Conservation (phyloP, 2,888 invertebrate genomes). For the Acanthosepion pharaonis region DNA sequence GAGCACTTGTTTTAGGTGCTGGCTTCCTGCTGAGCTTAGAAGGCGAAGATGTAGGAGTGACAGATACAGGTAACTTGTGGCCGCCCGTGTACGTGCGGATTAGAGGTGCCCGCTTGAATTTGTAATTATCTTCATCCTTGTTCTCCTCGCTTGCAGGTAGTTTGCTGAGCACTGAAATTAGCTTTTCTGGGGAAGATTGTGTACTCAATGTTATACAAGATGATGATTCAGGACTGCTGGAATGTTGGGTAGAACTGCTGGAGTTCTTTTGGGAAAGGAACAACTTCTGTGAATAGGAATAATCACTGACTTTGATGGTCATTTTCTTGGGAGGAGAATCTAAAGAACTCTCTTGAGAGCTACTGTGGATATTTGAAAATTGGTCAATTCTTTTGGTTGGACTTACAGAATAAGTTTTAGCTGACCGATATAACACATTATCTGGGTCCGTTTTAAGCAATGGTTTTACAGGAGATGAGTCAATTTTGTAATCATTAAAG, state of each 20-base stretch:
- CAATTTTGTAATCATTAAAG: background rate
- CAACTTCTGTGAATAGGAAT: conserved; percentile 45
- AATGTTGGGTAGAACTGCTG: conserved; percentile 41
- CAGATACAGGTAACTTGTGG: conserved; percentile 39
- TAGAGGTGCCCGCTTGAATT: conserved; percentile 24
- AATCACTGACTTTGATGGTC: conserved; percentile 39
- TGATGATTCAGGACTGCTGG: conserved; percentile 38
- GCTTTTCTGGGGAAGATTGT: conserved; percentile 35
- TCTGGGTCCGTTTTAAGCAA: conserved; percentile 39
- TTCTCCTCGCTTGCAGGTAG: conserved; percentile 35
- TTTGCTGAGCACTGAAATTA: conserved; percentile 36
- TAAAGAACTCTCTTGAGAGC: background rate
- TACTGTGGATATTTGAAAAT: conserved; percentile 35
- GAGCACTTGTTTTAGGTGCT: background rate
- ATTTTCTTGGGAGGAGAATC: conserved; percentile 34
- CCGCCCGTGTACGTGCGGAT: background rate
- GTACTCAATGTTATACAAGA: conserved; percentile 34
- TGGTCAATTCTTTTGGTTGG: conserved; percentile 43
- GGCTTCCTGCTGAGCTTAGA: conserved; percentile 5
- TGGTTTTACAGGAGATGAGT: background rate
- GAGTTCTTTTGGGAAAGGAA: conserved; percentile 43
- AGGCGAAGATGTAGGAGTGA: conserved; percentile 24
- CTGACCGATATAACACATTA: conserved; percentile 42
- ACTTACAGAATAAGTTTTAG: conserved; percentile 42
- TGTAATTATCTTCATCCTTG: conserved; percentile 38